Evolutionary conservation across 2,113 vertebrate species (phyloP).

Genomic region (Acanthisitta chloris): DNA sequence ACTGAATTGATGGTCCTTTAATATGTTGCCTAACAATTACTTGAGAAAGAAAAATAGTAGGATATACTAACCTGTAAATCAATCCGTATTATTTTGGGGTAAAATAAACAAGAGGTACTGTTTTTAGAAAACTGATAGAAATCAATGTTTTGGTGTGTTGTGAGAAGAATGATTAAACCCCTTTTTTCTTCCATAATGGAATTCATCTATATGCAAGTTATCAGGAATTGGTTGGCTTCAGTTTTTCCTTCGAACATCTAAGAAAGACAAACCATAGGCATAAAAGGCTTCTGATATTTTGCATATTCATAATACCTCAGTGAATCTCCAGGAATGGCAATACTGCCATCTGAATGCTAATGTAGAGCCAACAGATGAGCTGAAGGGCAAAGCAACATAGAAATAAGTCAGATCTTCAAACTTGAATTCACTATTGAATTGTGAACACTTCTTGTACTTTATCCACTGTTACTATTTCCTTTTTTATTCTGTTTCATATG

Average conservation of each 20-base stretch:
- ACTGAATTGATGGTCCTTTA: neutral
- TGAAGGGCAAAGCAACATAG: conserved; percentile 66
- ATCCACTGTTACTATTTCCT: neutral
- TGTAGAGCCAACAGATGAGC: conserved; percentile 52
- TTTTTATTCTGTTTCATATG: neutral
- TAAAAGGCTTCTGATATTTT: conserved; percentile 64
- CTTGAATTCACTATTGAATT: conserved; percentile 6
- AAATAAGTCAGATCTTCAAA: conserved; percentile 43
- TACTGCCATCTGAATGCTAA: conserved; percentile 67
- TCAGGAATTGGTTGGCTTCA: conserved; percentile 58
- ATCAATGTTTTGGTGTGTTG: neutral
- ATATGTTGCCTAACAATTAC: neutral
- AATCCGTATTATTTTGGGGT: neutral
- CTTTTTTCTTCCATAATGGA: neutral
- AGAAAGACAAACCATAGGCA: conserved; percentile 63
- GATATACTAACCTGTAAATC: neutral
- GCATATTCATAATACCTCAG: conserved; percentile 70
- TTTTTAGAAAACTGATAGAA: conserved; percentile 16
- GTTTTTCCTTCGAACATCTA: conserved; percentile 57
- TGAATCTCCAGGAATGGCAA: conserved; percentile 61
- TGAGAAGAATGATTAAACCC: conserved; percentile 30
- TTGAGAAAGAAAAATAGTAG: conserved; percentile 6
- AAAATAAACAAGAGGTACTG: neutral
- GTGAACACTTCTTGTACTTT: neutral
- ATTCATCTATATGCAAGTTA: conserved; percentile 54